phyloP scores from a whole-genome alignment of 2,888 invertebrate species.

The Tetragonisca angustula region DNA sequence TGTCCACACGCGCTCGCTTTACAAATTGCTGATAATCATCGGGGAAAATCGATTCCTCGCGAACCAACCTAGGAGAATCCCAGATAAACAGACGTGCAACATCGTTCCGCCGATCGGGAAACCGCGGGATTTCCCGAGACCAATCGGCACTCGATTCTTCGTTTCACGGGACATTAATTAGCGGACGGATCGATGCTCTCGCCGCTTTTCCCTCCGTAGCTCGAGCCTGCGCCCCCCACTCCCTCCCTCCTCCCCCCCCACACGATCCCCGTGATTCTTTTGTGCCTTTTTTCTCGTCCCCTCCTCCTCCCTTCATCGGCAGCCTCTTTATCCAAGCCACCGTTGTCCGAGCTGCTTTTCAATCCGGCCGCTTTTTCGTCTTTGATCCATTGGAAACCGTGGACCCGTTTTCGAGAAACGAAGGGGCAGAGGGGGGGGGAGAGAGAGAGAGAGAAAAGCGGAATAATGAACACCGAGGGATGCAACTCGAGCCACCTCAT shows the following conservation, averaged over 20 bases:
- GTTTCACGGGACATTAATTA: constrained; percentile 43
- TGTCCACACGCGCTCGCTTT: too few relatives aligned
- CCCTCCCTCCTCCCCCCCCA: too few relatives aligned
- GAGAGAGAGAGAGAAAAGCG: neutral
- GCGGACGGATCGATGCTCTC: constrained; percentile 35
- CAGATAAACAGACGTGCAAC: neutral
- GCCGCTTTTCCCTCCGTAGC: constrained; percentile 8
- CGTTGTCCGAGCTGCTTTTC: constrained; percentile 48
- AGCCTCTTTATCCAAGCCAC: constrained; percentile 50
- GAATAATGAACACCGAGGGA: neutral
- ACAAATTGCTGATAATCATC: too few relatives aligned
- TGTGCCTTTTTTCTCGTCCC: neutral
- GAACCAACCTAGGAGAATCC: neutral
- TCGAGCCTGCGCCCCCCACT: neutral
- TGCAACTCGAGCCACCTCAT: neutral
- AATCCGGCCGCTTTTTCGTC: constrained; percentile 16
- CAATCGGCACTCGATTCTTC: constrained; percentile 37
- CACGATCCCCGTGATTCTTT: neutral
- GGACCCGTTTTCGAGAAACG: neutral
- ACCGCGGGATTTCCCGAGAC: constrained; percentile 1
- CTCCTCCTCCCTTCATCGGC: constrained; percentile 2
- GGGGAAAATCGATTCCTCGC: neutral
- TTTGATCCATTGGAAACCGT: neutral
- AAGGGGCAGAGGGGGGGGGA: too few relatives aligned
- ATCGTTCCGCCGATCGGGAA: neutral